phyloP scores from a whole-genome alignment of 1,140 invertebrate genomes.

The Ridgeia piscesae region DNA sequence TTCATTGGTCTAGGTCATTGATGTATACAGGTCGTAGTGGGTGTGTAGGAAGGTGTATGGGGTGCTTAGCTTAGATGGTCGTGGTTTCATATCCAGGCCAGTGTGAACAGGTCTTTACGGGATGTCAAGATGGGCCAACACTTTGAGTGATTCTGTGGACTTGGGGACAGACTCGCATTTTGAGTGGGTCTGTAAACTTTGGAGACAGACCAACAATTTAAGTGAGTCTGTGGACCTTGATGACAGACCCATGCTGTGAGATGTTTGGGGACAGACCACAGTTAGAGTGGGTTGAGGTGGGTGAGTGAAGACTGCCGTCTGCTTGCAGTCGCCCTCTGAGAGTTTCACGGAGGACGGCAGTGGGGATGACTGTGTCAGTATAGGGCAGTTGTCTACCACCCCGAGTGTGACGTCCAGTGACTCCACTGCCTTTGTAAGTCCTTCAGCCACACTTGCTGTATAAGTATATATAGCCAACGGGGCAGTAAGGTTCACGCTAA shows the following conservation, averaged over 20 bases:
- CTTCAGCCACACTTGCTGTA: background rate
- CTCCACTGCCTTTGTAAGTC: background rate
- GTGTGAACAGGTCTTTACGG: no score
- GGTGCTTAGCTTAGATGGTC: background rate
- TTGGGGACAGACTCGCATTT: background rate
- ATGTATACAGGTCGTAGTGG: background rate
- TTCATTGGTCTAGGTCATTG: background rate
- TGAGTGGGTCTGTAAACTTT: background rate
- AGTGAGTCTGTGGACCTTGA: background rate
- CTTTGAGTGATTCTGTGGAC: no score
- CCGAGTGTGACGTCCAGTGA: background rate
- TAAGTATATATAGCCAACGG: no score
- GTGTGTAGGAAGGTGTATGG: background rate
- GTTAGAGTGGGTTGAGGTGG: no score
- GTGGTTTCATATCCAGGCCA: no score
- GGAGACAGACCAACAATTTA: background rate
- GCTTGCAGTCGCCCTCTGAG: constrained; percentile 8
- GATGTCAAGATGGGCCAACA: no score
- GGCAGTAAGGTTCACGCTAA: background rate
- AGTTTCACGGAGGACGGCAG: background rate
- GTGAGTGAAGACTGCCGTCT: background rate
- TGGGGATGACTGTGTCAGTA: background rate
- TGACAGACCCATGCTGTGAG: background rate
- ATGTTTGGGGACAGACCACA: no score
- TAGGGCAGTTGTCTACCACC: background rate